Evolutionary conservation across 2,888 invertebrate genomes (phyloP).

Genomic region (Alentia gelatinosa): DNA sequence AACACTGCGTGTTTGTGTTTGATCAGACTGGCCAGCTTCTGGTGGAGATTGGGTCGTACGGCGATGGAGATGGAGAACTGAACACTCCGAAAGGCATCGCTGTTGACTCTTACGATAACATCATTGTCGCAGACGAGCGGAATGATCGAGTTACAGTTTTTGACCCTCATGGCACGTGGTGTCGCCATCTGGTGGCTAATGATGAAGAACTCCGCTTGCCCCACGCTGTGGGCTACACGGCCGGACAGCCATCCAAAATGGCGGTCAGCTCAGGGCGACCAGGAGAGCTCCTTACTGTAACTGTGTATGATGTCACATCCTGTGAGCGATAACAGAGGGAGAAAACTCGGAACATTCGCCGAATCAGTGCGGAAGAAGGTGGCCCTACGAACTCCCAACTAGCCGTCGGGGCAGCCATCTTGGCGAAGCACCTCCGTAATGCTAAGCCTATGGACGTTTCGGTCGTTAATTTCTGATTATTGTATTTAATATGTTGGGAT

Average conservation of each 20-base stretch:
- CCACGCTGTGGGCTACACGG: neutral
- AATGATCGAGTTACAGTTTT: neutral
- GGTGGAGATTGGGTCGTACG: neutral
- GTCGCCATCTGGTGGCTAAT: neutral
- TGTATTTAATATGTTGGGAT: too few species aligned
- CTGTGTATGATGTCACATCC: neutral
- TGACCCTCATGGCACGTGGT: neutral
- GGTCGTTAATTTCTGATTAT: too few species aligned
- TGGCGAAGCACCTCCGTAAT: too few species aligned
- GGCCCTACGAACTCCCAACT: too few species aligned
- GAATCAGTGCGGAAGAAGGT: too few species aligned
- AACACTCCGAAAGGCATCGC: neutral
- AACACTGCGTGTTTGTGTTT: constrained; percentile 6
- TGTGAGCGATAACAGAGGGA: too few species aligned
- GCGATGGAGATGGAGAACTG: neutral
- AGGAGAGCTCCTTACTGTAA: neutral
- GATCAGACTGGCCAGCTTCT: neutral
- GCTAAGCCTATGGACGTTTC: too few species aligned
- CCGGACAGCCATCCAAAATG: neutral
- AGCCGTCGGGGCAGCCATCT: too few species aligned
- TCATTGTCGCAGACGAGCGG: neutral
- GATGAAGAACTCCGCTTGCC: neutral
- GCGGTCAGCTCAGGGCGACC: neutral
- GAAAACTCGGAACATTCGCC: too few species aligned
- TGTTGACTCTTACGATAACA: constrained; percentile 10